A percentile compares a stretch with the other conserved stretches of the same genome.
Evolutionary conservation across 2,888 invertebrate species (phyloP).

Genomic region (Poecilus cupreus): DNA sequence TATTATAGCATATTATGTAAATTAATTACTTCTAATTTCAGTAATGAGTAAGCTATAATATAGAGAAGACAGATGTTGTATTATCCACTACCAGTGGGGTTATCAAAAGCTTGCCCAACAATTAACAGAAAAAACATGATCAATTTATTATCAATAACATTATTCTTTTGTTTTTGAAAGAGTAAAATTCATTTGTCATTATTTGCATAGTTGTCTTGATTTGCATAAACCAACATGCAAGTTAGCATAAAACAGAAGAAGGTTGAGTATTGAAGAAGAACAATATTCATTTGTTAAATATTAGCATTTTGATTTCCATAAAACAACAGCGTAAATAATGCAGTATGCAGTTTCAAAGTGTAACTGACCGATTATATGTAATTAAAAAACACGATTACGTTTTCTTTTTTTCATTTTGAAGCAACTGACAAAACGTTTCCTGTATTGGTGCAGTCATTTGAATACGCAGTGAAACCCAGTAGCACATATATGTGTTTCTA

Average conservation of each 20-base stretch:
- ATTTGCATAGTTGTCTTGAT: background rate
- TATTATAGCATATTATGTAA: slow-evolving; percentile 27
- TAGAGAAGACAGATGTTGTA: slow-evolving; percentile 1
- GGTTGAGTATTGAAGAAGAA: background rate
- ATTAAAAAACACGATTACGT: background rate
- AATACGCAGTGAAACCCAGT: background rate
- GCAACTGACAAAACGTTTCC: slow-evolving; percentile 32
- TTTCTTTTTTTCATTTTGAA: background rate
- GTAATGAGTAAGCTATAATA: slow-evolving; percentile 6
- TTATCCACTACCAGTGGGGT: background rate
- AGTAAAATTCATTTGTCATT: background rate
- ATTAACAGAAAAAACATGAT: background rate
- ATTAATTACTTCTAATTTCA: slow-evolving; percentile 38
- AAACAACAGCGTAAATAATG: background rate
- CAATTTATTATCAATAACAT: slow-evolving; percentile 16
- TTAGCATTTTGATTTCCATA: background rate
- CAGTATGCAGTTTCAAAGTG: background rate
- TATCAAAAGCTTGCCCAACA: background rate
- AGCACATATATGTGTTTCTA: slow-evolving; percentile 47
- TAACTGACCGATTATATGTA: slow-evolving; percentile 5
- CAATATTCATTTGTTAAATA: background rate
- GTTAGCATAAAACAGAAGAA: background rate
- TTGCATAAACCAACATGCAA: background rate
- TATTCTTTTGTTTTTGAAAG: background rate
- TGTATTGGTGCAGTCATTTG: background rate